Conservation (phyloP, 2,888 invertebrate genomes). For the Chymomyza amoena region DNA sequence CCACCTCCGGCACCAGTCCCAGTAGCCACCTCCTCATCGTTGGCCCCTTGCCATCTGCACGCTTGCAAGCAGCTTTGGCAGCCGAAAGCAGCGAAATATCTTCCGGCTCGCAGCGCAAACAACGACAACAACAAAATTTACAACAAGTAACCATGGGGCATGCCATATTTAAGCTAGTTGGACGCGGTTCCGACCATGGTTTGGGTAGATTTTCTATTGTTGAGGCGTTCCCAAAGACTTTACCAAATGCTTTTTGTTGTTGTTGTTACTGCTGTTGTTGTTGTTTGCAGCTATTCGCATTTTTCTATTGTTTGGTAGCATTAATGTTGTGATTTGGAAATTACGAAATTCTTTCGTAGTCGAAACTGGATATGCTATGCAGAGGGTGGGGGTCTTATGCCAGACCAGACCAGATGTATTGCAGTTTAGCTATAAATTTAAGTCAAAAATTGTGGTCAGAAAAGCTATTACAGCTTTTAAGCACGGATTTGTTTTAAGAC, state of each 20-base stretch:
- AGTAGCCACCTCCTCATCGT: not conserved
- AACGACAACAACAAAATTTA: not conserved
- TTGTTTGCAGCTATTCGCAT: constrained; percentile 30
- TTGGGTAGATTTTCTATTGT: constrained; percentile 9
- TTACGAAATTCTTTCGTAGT: constrained; percentile 48
- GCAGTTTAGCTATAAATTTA: not conserved
- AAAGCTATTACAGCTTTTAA: not conserved
- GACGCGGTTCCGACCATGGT: not conserved
- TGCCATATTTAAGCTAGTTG: not conserved
- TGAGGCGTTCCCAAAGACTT: constrained; percentile 1
- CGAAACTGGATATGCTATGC: not conserved
- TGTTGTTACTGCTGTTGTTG: not conserved
- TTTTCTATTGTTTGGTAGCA: constrained; percentile 41
- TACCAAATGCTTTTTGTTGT: not conserved
- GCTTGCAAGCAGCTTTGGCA: not conserved
- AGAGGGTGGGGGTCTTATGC: not conserved
- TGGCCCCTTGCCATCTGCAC: not conserved
- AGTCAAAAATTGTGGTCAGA: not conserved
- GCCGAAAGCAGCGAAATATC: constrained; percentile 4
- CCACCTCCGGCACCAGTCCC: not conserved
- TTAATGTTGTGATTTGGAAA: constrained; percentile 42
- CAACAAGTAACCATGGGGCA: not conserved
- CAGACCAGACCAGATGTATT: not conserved
- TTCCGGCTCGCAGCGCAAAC: constrained; percentile 6
- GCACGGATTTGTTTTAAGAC: too few species aligned